These are phyloP conservation scores for Stenchaetothrips biformis DNA, from an alignment of 2,888 invertebrate genomes.

Conservation along the genomic window DNA sequence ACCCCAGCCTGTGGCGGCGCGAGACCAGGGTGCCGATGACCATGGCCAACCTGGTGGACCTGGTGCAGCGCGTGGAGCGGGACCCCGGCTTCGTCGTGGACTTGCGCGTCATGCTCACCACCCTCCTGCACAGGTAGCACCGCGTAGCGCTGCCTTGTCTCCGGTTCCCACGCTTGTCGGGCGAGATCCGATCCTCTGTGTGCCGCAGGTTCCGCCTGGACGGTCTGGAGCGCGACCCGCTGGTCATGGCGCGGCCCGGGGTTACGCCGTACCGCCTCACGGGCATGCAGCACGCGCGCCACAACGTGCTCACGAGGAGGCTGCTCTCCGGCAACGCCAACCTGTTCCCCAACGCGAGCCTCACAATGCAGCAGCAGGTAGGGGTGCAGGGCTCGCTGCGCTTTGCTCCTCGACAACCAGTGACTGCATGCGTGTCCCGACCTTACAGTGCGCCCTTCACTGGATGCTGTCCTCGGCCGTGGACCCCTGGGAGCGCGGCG, in stretches of 20 bases:
- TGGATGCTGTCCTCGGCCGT: slow-evolving; percentile 57
- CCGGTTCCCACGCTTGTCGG: not conserved
- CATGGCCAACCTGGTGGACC: slow-evolving; percentile 11
- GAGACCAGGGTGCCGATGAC: not conserved
- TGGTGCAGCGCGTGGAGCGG: slow-evolving; percentile 2
- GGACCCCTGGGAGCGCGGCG: slow-evolving; percentile 55
- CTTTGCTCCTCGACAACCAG: not conserved
- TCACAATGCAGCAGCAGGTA: slow-evolving; percentile 42
- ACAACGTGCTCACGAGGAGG: slow-evolving; percentile 55
- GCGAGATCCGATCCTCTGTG: not conserved
- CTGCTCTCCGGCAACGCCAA: slow-evolving; percentile 56
- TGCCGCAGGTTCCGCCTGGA: slow-evolving; percentile 55
- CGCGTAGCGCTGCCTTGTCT: not conserved
- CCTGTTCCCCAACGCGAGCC: slow-evolving; percentile 58
- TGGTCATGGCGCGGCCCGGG: slow-evolving; percentile 49
- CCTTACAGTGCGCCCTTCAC: slow-evolving; percentile 50
- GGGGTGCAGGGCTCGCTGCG: slow-evolving; percentile 35
- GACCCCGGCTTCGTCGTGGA: slow-evolving; percentile 54
- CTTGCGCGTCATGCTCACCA: slow-evolving; percentile 56
- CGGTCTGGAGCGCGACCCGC: slow-evolving; percentile 54
- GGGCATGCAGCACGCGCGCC: slow-evolving; percentile 56
- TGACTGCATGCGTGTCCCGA: no score
- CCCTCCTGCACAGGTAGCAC: slow-evolving; percentile 61
- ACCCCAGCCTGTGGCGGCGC: not conserved
- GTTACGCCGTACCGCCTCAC: slow-evolving; percentile 56